Percentiles rank a stretch among this genome's conserved stretches.
Evolutionary conservation across 2,888 invertebrate genomes (phyloP).

Genomic region (Ormyrus pomaceus): DNA sequence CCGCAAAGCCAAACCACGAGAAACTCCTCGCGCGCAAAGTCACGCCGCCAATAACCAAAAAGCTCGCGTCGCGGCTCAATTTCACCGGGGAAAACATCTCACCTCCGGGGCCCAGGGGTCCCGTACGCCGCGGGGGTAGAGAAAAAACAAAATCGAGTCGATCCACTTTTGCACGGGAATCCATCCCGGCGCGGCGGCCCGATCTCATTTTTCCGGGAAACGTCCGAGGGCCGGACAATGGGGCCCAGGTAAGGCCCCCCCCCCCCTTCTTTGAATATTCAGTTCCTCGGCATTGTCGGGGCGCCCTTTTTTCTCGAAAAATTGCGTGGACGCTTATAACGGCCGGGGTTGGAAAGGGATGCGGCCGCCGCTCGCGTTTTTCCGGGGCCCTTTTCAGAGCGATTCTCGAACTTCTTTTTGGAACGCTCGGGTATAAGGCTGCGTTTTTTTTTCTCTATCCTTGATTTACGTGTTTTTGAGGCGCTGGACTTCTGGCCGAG

Average conservation of each 20-base stretch:
- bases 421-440: too few relatives aligned
- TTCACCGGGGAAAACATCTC: too few relatives aligned
- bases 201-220: conserved; percentile 49
- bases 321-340: conserved; percentile 15
- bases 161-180: conserved; percentile 44
- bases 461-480: too few relatives aligned
- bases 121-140: neutral
- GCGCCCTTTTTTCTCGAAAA: conserved; percentile 2
- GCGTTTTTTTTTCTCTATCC: too few relatives aligned
- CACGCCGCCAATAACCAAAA: too few relatives aligned
- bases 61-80: too few relatives aligned
- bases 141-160: conserved; percentile 35
- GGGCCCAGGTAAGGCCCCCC: conserved; percentile 29
- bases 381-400: conserved; percentile 8
- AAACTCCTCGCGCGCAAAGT: too few relatives aligned
- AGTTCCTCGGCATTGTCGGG: conserved; percentile 27
- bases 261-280: conserved; percentile 36
- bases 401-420: neutral
- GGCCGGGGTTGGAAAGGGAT: conserved; percentile 20
- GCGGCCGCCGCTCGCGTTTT: neutral
- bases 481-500: too few relatives aligned
- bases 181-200: conserved; percentile 12
- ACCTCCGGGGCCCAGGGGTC: too few relatives aligned
- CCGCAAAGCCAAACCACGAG: too few relatives aligned
- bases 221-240: conserved; percentile 32